phyloP scores from a whole-genome alignment of 1,140 invertebrate species.

The Paraescarpia echinospica region DNA sequence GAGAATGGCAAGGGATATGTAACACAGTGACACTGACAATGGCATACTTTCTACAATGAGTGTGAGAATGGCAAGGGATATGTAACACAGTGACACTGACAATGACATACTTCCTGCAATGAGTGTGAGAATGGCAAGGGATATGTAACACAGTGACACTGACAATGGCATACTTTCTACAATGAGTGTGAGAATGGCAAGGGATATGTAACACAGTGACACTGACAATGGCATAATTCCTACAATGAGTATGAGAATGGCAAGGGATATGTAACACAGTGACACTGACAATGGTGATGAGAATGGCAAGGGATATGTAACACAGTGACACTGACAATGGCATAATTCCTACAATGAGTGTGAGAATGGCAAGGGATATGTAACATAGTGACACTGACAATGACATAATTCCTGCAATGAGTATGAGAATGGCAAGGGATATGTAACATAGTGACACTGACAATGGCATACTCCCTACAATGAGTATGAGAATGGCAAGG shows the following conservation, averaged over 20 bases:
- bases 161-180: not conserved
- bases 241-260: not conserved
- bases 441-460: not conserved
- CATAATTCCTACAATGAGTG: not conserved
- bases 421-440: not conserved
- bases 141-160: not conserved
- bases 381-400: not conserved
- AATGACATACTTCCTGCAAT: not conserved
- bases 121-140: not conserved
- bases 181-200: not conserved
- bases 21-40: not conserved
- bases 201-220: not conserved
- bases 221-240: not conserved
- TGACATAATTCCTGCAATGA: not conserved
- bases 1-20: not conserved
- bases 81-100: not conserved
- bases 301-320: not conserved
- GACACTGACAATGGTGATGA: not conserved
- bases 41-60: not conserved
- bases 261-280: not conserved
- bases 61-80: not conserved
- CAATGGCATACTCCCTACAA: not conserved
- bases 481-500: not conserved
- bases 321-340: not conserved
- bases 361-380: not conserved